Conservation (phyloP, 2,888 invertebrate species). For the Rutpela maculata region DNA sequence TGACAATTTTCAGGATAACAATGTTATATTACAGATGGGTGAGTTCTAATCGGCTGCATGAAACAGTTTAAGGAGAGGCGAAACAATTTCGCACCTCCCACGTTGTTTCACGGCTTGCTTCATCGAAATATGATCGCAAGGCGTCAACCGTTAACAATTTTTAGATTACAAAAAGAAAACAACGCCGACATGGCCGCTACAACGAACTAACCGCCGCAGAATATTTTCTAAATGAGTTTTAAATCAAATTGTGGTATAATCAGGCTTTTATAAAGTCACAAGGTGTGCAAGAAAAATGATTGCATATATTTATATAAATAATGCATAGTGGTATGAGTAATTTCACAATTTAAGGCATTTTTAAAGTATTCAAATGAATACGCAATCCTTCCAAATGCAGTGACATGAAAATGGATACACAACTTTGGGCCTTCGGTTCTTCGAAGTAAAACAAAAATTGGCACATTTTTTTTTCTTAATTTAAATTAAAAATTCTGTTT, state of each 20-base stretch:
- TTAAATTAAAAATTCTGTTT: no score
- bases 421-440: no score
- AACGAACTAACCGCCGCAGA: slow-evolving; percentile 11
- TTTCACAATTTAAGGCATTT: no score
- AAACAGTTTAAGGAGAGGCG: slow-evolving; percentile 73
- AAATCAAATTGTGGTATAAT: slow-evolving; percentile 26
- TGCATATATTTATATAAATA: neutral
- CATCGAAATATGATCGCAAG: slow-evolving; percentile 65
- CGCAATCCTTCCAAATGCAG: no score
- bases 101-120: slow-evolving; percentile 72
- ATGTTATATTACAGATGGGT: slow-evolving; percentile 72
- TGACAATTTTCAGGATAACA: slow-evolving; percentile 71
- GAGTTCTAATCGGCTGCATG: slow-evolving; percentile 73
- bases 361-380: no score
- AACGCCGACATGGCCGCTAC: slow-evolving; percentile 17
- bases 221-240: slow-evolving; percentile 35
- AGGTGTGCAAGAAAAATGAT: neutral
- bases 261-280: slow-evolving; percentile 8
- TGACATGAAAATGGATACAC: no score
- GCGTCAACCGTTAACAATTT: slow-evolving; percentile 62
- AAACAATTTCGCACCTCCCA: slow-evolving; percentile 72
- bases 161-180: slow-evolving; percentile 54
- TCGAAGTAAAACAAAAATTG: no score
- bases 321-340: no score
- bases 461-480: no score